Base-by-base conservation (phyloP, 23 tunicate genomes). In the Diplosoma virens region DNA sequence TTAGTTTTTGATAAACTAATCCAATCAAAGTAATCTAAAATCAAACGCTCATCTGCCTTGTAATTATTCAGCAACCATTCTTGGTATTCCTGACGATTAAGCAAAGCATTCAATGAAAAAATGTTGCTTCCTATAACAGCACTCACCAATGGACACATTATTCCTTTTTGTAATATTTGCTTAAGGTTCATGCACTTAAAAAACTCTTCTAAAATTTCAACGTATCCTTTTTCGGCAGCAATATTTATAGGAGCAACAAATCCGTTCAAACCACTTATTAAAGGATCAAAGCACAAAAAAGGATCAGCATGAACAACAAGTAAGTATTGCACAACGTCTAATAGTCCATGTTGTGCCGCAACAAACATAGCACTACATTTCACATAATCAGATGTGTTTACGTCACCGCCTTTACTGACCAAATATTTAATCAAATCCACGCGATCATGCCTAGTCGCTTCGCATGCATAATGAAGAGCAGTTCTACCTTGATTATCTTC, bases 361-460 rank as follows among this genome's bases (percentile, higher is more conserved):
- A 85, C 30, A 50, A 66, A 85, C 37, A 85, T 24, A 16, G 77
- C 72, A 16, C 78, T 85, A 78, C 71, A 85, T 16, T 60, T 67
- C 11, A 58, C 46, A 28, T 32, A 33, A 41, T 85, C 91, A 32
- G 65, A 32, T 23, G 80, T 34, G 60, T 85, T 71, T 4, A 85
- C 84, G 71, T 78, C 31, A 47, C 84, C 21, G 17, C 67, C 76
- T 3, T 71, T 28, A 30, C 47, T 18, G 1, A 85, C 0, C 64
- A 85, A 30, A 14, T 68, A 0, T 11, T 56, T 55, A 3, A 77
- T 46, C 20, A 85, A 53, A 14, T 67, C 84, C 25, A 35, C 46
- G 23, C 24, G 37, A 5, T 46, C 28, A 0, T 23, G 24, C 14
- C 30, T 4, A n/a, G n/a, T n/a, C 27, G 41, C 25, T 1, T 58